A percentile compares a stretch with the other conserved stretches of the same genome.
These are phyloP conservation scores for Caenorhabditis afra DNA, from an alignment of 2,888 invertebrate genomes.

Conservation along the genomic window DNA sequence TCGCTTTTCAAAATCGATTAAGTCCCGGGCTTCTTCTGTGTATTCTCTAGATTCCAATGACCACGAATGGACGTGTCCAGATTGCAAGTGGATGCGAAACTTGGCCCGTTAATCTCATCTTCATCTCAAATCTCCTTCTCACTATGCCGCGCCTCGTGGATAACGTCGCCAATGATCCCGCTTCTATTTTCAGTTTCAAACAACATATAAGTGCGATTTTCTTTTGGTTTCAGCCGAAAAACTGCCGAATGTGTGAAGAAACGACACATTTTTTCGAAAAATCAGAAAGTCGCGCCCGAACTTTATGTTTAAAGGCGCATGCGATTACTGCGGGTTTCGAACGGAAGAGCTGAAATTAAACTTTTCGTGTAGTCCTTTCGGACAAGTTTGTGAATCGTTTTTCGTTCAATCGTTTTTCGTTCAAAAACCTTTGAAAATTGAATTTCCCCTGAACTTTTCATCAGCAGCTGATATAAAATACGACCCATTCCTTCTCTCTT, in stretches of 20 bases:
- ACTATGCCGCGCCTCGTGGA: constrained; percentile 9
- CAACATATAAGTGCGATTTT: background rate
- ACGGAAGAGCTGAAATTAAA: constrained; percentile 13
- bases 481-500: constrained; percentile 4
- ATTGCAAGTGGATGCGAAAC: constrained; percentile 10
- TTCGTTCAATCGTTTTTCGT: no score
- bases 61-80: constrained; percentile 7
- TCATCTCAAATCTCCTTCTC: constrained; percentile 12
- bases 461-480: constrained; percentile 10
- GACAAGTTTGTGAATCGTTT: background rate
- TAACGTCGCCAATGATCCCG: background rate
- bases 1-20: background rate
- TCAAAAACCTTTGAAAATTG: background rate
- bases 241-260: background rate
- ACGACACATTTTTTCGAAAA: background rate
- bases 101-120: constrained; percentile 24
- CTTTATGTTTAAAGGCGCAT: constrained; percentile 27
- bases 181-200: background rate
- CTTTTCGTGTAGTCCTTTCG: constrained; percentile 14
- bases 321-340: background rate
- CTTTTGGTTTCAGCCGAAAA: background rate
- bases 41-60: background rate
- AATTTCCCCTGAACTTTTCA: background rate
- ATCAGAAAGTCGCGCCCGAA: background rate
- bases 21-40: constrained; percentile 13